A percentile compares a stretch with the other conserved stretches of the same genome.
phyloP scores from a whole-genome alignment of 2,113 vertebrate species.

The Cynopterus brachyotis region DNA sequence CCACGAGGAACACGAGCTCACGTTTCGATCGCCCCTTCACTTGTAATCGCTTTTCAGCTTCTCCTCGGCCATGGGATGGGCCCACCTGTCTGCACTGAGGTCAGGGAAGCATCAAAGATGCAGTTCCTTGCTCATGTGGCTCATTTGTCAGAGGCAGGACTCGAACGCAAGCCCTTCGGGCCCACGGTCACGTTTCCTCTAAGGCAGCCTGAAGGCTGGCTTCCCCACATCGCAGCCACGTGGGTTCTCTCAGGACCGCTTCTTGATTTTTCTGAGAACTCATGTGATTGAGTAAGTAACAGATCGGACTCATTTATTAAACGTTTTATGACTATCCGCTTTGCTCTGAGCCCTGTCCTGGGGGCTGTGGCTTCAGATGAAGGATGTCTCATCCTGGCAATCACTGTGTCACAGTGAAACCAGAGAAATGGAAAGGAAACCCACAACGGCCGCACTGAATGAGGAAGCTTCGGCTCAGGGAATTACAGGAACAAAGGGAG shows the following conservation, averaged over 20 bases:
- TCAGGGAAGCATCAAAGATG: neutral
- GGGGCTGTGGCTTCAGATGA: neutral
- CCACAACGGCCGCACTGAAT: accelerated
- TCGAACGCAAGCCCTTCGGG: neutral
- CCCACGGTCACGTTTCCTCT: neutral
- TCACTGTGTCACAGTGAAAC: neutral
- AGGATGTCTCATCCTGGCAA: neutral
- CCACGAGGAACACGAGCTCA: neutral
- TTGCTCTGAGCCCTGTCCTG: neutral
- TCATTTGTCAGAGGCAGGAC: neutral
- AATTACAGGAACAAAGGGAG: neutral
- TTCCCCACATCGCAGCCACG: neutral
- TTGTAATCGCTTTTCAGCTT: neutral
- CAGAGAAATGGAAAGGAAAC: neutral
- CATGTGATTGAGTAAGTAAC: neutral
- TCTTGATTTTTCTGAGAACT: neutral
- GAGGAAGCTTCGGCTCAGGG: neutral
- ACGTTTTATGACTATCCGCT: neutral
- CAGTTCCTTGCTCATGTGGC: neutral
- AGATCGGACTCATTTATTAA: neutral
- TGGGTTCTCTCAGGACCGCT: neutral
- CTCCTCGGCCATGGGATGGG: neutral
- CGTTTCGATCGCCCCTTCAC: too few species aligned
- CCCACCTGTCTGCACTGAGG: neutral
- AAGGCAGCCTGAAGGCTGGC: neutral